Base-by-base conservation (phyloP, 2,113 vertebrate genomes). In the Cryptoleucopteryx plumbea region DNA sequence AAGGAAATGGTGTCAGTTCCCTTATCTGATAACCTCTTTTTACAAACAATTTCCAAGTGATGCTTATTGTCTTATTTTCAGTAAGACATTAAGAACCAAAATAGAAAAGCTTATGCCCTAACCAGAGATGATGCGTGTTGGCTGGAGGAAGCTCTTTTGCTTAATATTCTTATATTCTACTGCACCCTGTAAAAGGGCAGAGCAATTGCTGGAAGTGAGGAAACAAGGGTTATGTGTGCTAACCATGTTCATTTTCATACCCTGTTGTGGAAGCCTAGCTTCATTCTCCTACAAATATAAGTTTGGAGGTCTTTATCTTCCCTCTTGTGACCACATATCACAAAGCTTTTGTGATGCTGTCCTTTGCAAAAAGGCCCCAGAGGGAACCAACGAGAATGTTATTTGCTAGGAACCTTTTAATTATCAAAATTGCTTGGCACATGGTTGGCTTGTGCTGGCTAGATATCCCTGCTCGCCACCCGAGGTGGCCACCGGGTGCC, bases 401-500 rank as follows among this genome's bases (percentile, higher is more conserved):
- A 31, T 72, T 80, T 72, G 19, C 50, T 68, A n/a, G 52, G 16
- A 86, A 67, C 11, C 5, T 85, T 91, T 79, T 56, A 55, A 63
- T 74, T 82, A 63, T 14, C 43, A 50, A 55, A 75, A 74, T 21
- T 32, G 19, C 1, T 45, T 86, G 65, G 25, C 48, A 66, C 11
- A 8, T 29, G 32, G 5, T 48, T 93, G 38, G 10, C 17, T 58
- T 74, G 68, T 36, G 42, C n/a, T 91, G 56, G 25, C 25, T 91
- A 50, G 25, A 40, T 62, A 48, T 7, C 45, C 16, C 31, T 52
- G 25, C 65, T 27, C 62, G 59, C 32, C 38, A 21, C 38, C 48
- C 59, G 6, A 55, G 21, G 27, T 70, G 67, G 48, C 16, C 45
- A 42, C 4, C 0, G 0, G 38, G 3, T 67, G 32, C 65, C 25